A percentile compares a stretch with the other conserved stretches of the same genome.
phyloP scores from a whole-genome alignment of 1,140 invertebrate species.

The Hycleus phaleratus region DNA sequence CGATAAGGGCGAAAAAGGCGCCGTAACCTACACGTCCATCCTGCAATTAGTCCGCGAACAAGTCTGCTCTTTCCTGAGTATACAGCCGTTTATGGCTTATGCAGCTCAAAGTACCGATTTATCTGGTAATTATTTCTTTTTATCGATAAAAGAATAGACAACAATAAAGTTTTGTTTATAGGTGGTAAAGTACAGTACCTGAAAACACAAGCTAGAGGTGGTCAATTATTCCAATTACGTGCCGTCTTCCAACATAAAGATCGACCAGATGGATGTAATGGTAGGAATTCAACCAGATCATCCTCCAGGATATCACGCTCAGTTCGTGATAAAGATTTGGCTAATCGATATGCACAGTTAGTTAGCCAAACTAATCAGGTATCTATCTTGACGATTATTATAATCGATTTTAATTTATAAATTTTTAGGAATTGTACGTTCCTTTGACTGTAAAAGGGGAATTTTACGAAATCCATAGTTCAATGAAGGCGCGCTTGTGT shows the following conservation, averaged over 20 bases:
- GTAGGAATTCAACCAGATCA: conserved; percentile 25
- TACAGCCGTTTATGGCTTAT: conserved; percentile 35
- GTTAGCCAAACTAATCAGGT: conserved; percentile 36
- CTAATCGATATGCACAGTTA: conserved; percentile 43
- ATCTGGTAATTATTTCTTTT: conserved; percentile 20
- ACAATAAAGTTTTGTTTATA: conserved; percentile 5
- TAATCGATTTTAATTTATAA: background rate
- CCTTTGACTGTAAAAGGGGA: conserved; percentile 52
- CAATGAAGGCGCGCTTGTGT: conserved; percentile 42
- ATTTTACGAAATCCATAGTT: conserved; percentile 51
- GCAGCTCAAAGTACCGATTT: conserved; percentile 29
- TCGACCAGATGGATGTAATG: conserved; percentile 16
- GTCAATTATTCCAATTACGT: conserved; percentile 32
- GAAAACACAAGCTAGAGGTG: conserved; percentile 31
- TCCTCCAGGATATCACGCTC: conserved; percentile 25
- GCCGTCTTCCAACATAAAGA: conserved; percentile 35
- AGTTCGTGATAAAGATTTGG: conserved; percentile 31
- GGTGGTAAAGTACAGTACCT: conserved; percentile 30
- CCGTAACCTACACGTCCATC: conserved; percentile 36
- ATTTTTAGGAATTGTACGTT: conserved; percentile 48
- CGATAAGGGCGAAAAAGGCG: conserved; percentile 38
- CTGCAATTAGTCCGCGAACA: conserved; percentile 40
- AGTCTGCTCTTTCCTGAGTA: conserved; percentile 39
- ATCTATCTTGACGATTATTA: background rate
- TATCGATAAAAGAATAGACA: background rate